Conservation (phyloP, 2,797 vertebrate genomes). For the Trematomus bernacchii region DNA sequence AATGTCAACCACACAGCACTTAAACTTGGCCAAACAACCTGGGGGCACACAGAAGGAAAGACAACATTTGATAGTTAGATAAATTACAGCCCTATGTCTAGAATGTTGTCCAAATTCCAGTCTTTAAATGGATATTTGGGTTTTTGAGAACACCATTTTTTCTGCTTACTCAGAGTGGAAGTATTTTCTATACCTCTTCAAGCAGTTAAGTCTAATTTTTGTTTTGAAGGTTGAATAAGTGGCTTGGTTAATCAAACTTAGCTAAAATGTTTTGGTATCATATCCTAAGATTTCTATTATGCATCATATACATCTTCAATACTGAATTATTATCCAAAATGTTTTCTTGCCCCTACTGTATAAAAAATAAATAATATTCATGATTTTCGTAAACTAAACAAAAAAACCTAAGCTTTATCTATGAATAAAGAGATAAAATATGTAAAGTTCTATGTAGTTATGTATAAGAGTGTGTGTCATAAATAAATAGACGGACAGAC, state of each 20-base stretch:
- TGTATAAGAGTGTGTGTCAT: neutral
- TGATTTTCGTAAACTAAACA: neutral
- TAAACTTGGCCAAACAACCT: conserved; percentile 94
- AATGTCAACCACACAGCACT: conserved; percentile 93
- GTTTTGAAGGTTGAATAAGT: neutral
- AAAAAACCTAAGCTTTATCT: neutral
- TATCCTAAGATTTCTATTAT: neutral
- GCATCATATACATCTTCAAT: neutral
- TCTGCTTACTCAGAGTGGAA: neutral
- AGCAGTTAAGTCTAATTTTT: neutral
- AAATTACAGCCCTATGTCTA: neutral
- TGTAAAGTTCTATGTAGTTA: neutral
- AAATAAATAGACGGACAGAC: conserved; percentile 10
- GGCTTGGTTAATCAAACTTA: neutral
- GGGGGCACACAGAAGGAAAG: conserved; percentile 42
- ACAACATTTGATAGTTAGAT: neutral
- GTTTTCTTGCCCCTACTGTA: too few species aligned
- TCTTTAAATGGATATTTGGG: neutral
- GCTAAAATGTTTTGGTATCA: conserved; percentile 1
- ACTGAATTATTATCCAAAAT: neutral
- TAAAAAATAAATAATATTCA: neutral
- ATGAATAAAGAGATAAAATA: neutral
- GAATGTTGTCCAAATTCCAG: neutral
- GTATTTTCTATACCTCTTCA: too few species aligned
- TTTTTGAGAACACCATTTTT: neutral